A percentile compares a stretch with the other conserved stretches of the same genome.
Evolutionary conservation across 35 echinoderm and acorn worm species (phyloP).

Genomic region (Lytechinus pictus): DNA sequence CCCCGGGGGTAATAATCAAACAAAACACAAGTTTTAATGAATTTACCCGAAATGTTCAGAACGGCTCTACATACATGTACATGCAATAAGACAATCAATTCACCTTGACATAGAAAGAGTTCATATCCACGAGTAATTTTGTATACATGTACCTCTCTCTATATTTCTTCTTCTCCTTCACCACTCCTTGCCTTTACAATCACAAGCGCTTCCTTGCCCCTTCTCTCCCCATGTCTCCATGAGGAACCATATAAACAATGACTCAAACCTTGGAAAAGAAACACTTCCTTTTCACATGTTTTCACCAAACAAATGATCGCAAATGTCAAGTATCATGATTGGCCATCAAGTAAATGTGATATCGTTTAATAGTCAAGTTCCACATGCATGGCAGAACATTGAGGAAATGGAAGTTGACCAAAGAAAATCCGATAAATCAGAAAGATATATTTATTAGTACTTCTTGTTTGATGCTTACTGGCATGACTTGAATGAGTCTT

Average conservation of each 20-base stretch:
- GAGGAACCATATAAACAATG: background rate
- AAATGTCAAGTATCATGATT: background rate
- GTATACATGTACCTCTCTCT: background rate
- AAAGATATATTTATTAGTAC: background rate
- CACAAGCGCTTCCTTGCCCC: background rate
- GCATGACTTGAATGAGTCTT: background rate
- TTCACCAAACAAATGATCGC: background rate
- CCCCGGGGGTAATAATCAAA: too few species aligned
- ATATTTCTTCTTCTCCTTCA: background rate
- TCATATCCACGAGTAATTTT: background rate
- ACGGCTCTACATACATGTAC: too few species aligned
- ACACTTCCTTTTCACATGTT: slow-evolving; percentile 34
- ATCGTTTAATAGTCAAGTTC: background rate
- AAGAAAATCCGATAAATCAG: background rate
- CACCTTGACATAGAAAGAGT: background rate
- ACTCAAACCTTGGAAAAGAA: slow-evolving; percentile 37
- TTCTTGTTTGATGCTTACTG: background rate
- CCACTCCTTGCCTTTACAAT: slow-evolving; percentile 1
- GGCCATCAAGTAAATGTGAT: background rate
- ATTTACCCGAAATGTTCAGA: too few species aligned
- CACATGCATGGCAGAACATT: background rate
- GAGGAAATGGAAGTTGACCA: background rate
- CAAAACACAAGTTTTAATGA: too few species aligned
- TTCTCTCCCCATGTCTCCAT: background rate
- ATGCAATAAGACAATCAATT: too few species aligned